Conservation (phyloP, 2,888 invertebrate species). For the Diaperis boleti region DNA sequence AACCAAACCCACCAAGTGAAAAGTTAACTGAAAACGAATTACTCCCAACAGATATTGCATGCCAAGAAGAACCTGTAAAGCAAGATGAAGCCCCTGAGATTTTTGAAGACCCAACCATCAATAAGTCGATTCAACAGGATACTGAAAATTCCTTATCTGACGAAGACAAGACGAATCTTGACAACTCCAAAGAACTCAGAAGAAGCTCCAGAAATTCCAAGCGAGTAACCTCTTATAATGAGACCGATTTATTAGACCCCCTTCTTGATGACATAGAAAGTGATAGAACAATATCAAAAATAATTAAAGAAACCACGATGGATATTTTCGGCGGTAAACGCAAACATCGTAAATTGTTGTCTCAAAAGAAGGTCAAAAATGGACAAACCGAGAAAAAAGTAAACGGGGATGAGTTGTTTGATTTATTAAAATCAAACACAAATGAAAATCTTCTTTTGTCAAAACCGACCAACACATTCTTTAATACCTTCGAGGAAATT, state of each 20-base stretch:
- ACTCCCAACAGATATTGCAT: neutral
- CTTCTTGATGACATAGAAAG: constrained; percentile 52
- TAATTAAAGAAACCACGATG: constrained; percentile 29
- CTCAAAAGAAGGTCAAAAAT: constrained; percentile 29
- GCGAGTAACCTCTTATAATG: constrained; percentile 58
- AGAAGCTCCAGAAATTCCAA: constrained; percentile 54
- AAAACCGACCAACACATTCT: constrained; percentile 49
- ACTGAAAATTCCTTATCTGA: no score
- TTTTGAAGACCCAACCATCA: no score
- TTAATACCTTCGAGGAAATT: constrained; percentile 47
- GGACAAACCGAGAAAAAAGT: constrained; percentile 49
- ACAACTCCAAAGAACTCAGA: constrained; percentile 48
- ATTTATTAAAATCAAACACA: constrained; percentile 54
- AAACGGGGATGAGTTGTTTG: constrained; percentile 56
- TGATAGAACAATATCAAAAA: constrained; percentile 32
- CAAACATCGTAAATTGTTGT: constrained; percentile 3
- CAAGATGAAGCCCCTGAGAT: no score
- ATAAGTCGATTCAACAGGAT: no score
- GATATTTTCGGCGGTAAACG: constrained; percentile 21
- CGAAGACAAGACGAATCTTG: constrained; percentile 1
- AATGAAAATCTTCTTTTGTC: constrained; percentile 45
- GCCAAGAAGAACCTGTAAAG: neutral
- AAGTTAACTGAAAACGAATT: neutral
- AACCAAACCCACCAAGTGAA: neutral
- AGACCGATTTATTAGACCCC: constrained; percentile 57